Conservation (phyloP, 2,888 invertebrate genomes). For the Lycophotia porphyrea region DNA sequence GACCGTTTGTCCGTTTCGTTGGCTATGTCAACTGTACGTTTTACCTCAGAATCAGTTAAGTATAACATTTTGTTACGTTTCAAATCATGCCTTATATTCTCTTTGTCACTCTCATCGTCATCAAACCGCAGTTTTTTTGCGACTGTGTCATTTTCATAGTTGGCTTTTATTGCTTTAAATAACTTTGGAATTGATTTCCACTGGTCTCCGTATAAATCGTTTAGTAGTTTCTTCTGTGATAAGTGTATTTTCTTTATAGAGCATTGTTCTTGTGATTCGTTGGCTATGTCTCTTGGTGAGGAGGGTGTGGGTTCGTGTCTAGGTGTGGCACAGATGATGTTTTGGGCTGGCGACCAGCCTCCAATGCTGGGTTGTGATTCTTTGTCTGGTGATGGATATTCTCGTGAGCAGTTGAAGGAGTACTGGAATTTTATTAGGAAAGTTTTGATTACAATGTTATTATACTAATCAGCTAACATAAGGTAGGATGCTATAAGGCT, state of each 20-base stretch:
- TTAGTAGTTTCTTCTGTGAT: constrained; percentile 85
- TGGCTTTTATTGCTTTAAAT: constrained; percentile 79
- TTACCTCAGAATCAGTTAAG: constrained; percentile 80
- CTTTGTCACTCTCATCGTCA: constrained; percentile 83
- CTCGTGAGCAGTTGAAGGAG: constrained; percentile 78
- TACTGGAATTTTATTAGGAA: constrained; percentile 73
- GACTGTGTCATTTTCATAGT: constrained; percentile 75
- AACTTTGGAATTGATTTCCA: constrained; percentile 89
- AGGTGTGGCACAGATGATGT: constrained; percentile 83
- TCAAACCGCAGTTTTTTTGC: constrained; percentile 82
- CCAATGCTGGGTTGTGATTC: constrained; percentile 77
- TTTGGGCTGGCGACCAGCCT: constrained; percentile 86
- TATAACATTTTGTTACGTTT: constrained; percentile 79
- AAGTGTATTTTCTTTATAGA: constrained; percentile 82
- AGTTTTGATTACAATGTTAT: background rate
- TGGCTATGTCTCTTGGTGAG: constrained; percentile 81
- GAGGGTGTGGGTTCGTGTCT: constrained; percentile 78
- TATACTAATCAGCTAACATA: background rate
- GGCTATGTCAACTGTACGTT: constrained; percentile 71
- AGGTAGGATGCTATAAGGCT: background rate
- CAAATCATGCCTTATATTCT: constrained; percentile 78
- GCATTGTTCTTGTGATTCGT: constrained; percentile 84
- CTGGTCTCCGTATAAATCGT: constrained; percentile 89
- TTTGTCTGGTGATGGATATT: constrained; percentile 68
- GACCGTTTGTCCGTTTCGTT: constrained; percentile 77